Percentiles rank a stretch among this genome's conserved stretches.
phyloP scores from a whole-genome alignment of 2,888 invertebrate genomes.

The Drosophila emarginata region DNA sequence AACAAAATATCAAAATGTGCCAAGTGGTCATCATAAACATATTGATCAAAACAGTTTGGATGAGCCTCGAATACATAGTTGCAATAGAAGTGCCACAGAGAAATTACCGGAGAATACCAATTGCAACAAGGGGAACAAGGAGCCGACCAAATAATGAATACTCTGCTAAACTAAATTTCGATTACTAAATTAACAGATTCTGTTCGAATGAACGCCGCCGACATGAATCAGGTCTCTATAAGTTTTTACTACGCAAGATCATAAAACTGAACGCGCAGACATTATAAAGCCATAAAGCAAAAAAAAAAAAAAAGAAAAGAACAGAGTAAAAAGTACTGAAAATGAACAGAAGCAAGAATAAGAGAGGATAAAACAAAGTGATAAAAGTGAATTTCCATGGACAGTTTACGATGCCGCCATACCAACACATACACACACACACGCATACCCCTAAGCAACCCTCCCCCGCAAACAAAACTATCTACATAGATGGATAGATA shows the following conservation, averaged over 20 bases:
- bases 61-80: neutral
- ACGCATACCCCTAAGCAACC: too few species aligned
- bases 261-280: constrained; percentile 69
- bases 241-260: constrained; percentile 64
- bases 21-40: neutral
- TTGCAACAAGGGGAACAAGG: neutral
- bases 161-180: neutral
- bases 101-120: neutral
- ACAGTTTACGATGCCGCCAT: constrained; percentile 44
- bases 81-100: neutral
- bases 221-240: constrained; percentile 50
- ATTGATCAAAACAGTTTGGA: neutral
- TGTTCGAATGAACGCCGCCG: constrained; percentile 5
- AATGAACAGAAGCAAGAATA: neutral
- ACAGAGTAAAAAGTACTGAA: constrained; percentile 26
- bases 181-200: constrained; percentile 5
- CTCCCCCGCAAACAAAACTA: neutral
- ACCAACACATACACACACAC: neutral
- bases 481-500: neutral
- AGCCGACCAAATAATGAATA: neutral
- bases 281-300: constrained; percentile 77
- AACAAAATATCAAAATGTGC: too few species aligned
- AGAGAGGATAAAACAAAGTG: constrained; percentile 35
- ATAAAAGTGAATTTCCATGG: constrained; percentile 53
- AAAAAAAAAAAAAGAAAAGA: constrained; percentile 65